phyloP scores from a whole-genome alignment of 2,113 vertebrate species.

The Chitala chitala region DNA sequence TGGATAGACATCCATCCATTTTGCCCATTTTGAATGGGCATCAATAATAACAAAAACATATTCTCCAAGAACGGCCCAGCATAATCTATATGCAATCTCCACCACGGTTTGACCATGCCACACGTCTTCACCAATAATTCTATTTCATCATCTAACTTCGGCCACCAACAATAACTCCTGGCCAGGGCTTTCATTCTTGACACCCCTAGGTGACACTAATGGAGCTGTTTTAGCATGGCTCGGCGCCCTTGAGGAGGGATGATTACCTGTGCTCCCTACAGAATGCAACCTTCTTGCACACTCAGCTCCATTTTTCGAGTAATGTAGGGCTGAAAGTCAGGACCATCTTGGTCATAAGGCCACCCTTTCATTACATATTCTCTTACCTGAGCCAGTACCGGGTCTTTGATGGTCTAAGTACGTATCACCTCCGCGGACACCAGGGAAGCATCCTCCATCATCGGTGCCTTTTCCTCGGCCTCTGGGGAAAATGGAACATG shows the following conservation, averaged over 20 bases:
- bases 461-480: slow-evolving; percentile 1
- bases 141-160: slow-evolving; percentile 31
- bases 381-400: slow-evolving; percentile 9
- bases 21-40: slow-evolving; percentile 21
- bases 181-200: slow-evolving; percentile 34
- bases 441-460: slow-evolving; percentile 13
- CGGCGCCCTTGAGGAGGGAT: not conserved
- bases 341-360: not conserved
- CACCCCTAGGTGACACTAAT: slow-evolving; percentile 24
- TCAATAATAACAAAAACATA: slow-evolving; percentile 29
- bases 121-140: slow-evolving; percentile 19
- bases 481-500: not conserved
- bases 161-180: slow-evolving; percentile 37
- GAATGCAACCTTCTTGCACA: slow-evolving; percentile 10
- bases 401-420: slow-evolving; percentile 26
- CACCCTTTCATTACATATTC: slow-evolving; percentile 13
- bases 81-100: slow-evolving; percentile 27
- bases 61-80: slow-evolving; percentile 11
- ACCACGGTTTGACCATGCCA: slow-evolving; percentile 26
- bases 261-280: slow-evolving; percentile 14
- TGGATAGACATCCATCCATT: slow-evolving; percentile 29
- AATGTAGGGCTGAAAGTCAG: not conserved
- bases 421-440: not conserved
- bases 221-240: not conserved
- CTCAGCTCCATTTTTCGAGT: slow-evolving; percentile 13